Evolutionary conservation across 2,888 invertebrate genomes (phyloP), one percentile per base, ranked within the genome.

Genomic region (Pristionchus arcanus): DNA sequence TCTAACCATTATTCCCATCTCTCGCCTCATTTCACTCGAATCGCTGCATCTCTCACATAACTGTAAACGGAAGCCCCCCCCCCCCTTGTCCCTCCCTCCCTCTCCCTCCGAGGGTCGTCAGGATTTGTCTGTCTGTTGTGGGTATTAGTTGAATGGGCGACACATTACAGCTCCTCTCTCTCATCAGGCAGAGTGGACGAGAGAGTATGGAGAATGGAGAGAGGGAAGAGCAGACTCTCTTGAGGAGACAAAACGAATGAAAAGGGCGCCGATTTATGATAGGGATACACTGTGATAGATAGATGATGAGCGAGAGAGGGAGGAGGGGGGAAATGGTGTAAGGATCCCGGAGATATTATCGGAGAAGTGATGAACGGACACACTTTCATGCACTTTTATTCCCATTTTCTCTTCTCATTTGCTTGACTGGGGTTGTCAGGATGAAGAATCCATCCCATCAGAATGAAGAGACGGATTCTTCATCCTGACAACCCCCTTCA

Each of bases 81-180:
- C 74, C 77, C 37, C 25, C n/a, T 42, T 21, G 1, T 19, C 71
- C 28, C 71, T 9, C 34, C 7, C 71, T 28, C 77, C 13, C 42
- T n/a, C 77, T 42, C 77, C 21, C 37, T 42, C 74, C 37, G 25
- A 42, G 34, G 31, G 31, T 77, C 77, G 42, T 77, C 77, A 77
- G 77, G 68, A 77, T 42, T 77, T 77, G 77, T 71, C 68, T 71
- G 68, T 28, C 77, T 77, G 77, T 77, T 77, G 49, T 83, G 53
- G 83, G 83, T 53, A 83, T 83, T 83, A 83, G 83, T 83, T 83
- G 83, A 83, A 83, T 83, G 83, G 49, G 55, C 53, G 42, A 25
- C 77, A 37, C 42, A 77, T 77, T 77, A 77, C 77, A 42, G 42
- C 42, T 25, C 4, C 74, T 15, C 1, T 77, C 77, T 42, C 25